Base-by-base conservation (phyloP, 2,888 invertebrate genomes). In the Lysandra coridon region DNA sequence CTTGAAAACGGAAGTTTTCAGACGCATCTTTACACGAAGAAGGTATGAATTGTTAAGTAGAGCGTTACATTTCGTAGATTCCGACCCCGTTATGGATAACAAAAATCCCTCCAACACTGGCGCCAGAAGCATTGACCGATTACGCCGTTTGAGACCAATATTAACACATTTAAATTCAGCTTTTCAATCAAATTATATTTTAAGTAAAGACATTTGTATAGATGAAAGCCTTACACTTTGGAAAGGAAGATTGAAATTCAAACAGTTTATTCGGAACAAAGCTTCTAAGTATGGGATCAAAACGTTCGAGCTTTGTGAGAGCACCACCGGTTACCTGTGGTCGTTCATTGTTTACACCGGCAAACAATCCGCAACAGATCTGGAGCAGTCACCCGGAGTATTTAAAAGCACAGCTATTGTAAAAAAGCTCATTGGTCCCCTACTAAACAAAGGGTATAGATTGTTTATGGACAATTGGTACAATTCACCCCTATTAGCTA, bases 281-380 rank as follows among this genome's bases (percentile, higher is more conserved):
- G 75, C 81, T 76, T 74, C 82, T 1, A 80, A 78, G 23, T 82
- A 78, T 30, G 83, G 83, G 1, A 83, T 85, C 30, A 40, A 84
- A 84, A 79, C 83, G 0, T 84, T 81, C 69, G 83, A 85, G 73
- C 80, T 85, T 0, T 84, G 84, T 37, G 84, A 85, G 74, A 80
- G 81, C 49, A 64, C 75, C 40, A 83, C 82, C 0, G 83, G 80
- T 2, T 81, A 81, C 73, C 73, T 81, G 17, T 81, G 80, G 82
- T 82, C 80, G 1, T 81, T 82, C 74, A 75, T 80, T 12, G 78
- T 82, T 7, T 81, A 81, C 23, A 57, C 60, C 4, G 79, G 78
- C 2, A 78, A 73, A n/a, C 73, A 49, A 49, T 49, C 49, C 10
- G 49, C 49, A 12, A 49, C 49, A 49, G 10, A 49, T 49, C 49